Base-by-base conservation (phyloP, 2,888 invertebrate genomes). In the Rhimphoctona megacephalus region DNA sequence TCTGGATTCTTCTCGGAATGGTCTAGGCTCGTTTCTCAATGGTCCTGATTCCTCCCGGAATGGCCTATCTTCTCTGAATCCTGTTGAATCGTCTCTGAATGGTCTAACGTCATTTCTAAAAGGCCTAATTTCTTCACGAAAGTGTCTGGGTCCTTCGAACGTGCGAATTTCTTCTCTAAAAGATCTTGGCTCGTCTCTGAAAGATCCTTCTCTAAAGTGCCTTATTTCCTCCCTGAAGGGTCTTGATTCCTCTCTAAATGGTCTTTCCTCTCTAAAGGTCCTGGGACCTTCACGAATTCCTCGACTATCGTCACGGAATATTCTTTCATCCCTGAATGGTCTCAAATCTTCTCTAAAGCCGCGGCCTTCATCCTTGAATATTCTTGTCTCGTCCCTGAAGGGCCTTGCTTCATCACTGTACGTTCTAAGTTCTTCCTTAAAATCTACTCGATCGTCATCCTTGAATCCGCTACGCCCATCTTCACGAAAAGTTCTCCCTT, bases 341-440 rank as follows among this genome's bases (percentile, higher is more conserved):
- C 77, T 46, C 17, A 84, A 30, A 36, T 90, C 88, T 17, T 89
- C 89, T 57, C 69, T 85, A 43, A 82, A 81, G 33, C 22, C 80
- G 22, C 78, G 9, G 81, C n/a, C 9, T 1, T 66, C 73, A 22
- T 89, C 88, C 67, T 73, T 84, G 78, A 86, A 88, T 8, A 33
- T n/a, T 33, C 33, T 82, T 8, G 61, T 66, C n/a, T 80, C 79
- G 0, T 85, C 85, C 43, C 76, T 74, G 25, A 54, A 85, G 8
- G 52, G 14, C 30, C 82, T 52, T n/a, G 83, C 17, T 25, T 90
- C 88, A 17, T 89, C 88, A 69, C 66, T 85, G 54, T 83, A 81
- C 3, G 52, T 54, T 54, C 88, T 83, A 6, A 83, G 54, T 14
- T 87, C 87, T 1, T 88, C 87, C 43, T 82, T 83, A n/a, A 85